Base-by-base conservation (phyloP, 2,888 invertebrate species). In the Phyllotreta striolata region DNA sequence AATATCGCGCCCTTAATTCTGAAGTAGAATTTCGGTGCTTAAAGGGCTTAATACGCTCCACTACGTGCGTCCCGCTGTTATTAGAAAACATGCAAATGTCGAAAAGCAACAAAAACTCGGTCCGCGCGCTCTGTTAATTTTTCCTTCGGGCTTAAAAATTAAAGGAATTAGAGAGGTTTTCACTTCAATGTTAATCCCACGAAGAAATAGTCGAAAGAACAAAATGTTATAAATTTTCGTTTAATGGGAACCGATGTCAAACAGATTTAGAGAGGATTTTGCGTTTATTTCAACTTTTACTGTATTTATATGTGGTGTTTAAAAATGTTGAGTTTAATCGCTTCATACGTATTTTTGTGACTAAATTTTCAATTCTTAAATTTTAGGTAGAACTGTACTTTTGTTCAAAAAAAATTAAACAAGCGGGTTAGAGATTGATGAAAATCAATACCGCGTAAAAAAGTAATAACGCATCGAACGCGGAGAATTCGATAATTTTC, bases 31-130 rank as follows among this genome's bases (percentile, higher is more conserved):
- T 58, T 65, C 61, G 40, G 46, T 47, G 63, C 64, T 64, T 61
- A 62, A 52, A 62, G 51, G 51, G 64, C 62, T 67, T 71, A 71
- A 66, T 69, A 61, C 34, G 13, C 34, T 47, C 24, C n/a, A 14
- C 7, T 47, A 47, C 9, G 47, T 7, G 24, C 34, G 9, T 41
- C 10, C 24, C 47, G 64, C 64, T 38, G 63, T 70, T 71, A 71
- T 70, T 68, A 71, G 68, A 63, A 70, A 68, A 66, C 65, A 69
- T 70, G 70, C 63, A 70, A 70, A 68, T 70, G 67, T 61, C 38
- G 43, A 37, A 56, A 59, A 47, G 56, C 62, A 64, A 64, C 56
- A 60, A 62, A 67, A 67, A 64, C 64, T 56, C 40, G 3, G 58
- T 9, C 43, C 49, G 47, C 46, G 13, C 14, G 49, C 39, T n/a